These are phyloP conservation scores for Cephalopachus bancanus DNA, from an alignment of 2,797 vertebrate species.

Conservation along the genomic window DNA sequence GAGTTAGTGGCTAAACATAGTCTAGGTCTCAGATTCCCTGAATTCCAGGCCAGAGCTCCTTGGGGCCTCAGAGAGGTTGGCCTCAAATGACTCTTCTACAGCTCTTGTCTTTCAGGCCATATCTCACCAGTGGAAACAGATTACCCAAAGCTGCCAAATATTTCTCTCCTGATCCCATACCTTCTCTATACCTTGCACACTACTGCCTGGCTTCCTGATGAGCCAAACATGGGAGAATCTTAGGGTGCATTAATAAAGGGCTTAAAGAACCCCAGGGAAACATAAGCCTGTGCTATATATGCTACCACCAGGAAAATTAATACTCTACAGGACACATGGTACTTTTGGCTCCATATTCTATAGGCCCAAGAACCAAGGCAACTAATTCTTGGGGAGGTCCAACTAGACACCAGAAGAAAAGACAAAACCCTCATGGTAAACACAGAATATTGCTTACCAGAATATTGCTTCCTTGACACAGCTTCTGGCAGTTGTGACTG, in stretches of 20 bases:
- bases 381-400: background rate
- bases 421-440: background rate
- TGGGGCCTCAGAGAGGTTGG: background rate
- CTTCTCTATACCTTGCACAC: background rate
- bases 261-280: slow-evolving; percentile 3
- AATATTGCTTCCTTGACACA: slow-evolving; percentile 17
- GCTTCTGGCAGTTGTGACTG: background rate
- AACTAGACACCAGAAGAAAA: background rate
- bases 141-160: slow-evolving; percentile 3
- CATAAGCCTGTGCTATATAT: background rate
- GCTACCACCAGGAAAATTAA: background rate
- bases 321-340: background rate
- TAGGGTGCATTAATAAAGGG: slow-evolving; percentile 19
- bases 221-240: slow-evolving; percentile 46
- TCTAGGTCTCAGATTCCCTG: background rate
- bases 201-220: background rate
- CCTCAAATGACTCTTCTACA: background rate
- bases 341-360: background rate
- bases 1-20: background rate
- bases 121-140: slow-evolving; percentile 19
- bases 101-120: slow-evolving; percentile 40
- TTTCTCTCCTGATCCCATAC: background rate
- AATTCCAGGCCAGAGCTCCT: background rate
- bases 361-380: background rate
- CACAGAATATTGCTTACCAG: slow-evolving; percentile 12